These are phyloP conservation scores for Takifugu ocellatus DNA, from an alignment of 2,797 vertebrate species.

Conservation along the genomic window DNA sequence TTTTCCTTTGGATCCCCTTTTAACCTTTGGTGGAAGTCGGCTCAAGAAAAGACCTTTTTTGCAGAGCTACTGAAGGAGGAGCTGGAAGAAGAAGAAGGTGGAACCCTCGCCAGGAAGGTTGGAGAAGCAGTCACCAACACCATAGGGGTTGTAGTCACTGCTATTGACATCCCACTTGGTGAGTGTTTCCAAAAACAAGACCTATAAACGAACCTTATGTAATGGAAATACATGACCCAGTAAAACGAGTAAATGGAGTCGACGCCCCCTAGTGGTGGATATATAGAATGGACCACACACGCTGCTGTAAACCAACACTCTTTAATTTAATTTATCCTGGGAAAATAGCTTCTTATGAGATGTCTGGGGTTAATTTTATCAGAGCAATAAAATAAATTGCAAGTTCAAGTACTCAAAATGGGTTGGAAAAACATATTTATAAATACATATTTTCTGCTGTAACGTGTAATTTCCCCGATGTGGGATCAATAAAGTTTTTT, in stretches of 20 bases:
- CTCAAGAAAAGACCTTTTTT: slow-evolving; percentile 13
- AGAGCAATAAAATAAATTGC: too few species aligned
- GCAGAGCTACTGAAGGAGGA: slow-evolving; percentile 70
- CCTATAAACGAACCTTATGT: slow-evolving; percentile 27
- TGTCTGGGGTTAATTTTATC: too few species aligned
- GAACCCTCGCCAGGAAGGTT: slow-evolving; percentile 93
- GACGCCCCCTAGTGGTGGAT: slow-evolving; percentile 58
- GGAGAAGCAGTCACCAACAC: slow-evolving; percentile 98
- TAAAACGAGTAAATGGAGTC: slow-evolving; percentile 12
- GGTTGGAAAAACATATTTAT: too few species aligned
- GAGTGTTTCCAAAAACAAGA: slow-evolving; percentile 57
- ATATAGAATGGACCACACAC: too few species aligned
- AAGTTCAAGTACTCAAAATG: too few species aligned
- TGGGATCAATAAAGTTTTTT: too few species aligned
- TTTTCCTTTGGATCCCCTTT: slow-evolving; percentile 1
- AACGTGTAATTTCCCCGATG: too few species aligned
- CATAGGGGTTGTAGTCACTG: slow-evolving; percentile 93
- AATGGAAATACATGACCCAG: slow-evolving; percentile 24
- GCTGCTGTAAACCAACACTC: too few species aligned
- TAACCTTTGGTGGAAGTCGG: slow-evolving; percentile 2
- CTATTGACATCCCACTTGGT: slow-evolving; percentile 98
- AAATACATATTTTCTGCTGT: too few species aligned
- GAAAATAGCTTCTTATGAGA: too few species aligned
- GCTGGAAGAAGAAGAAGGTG: slow-evolving; percentile 88
- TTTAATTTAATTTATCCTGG: too few species aligned